Conservation (phyloP, 2,888 invertebrate genomes). For the Drosophila siamana region DNA sequence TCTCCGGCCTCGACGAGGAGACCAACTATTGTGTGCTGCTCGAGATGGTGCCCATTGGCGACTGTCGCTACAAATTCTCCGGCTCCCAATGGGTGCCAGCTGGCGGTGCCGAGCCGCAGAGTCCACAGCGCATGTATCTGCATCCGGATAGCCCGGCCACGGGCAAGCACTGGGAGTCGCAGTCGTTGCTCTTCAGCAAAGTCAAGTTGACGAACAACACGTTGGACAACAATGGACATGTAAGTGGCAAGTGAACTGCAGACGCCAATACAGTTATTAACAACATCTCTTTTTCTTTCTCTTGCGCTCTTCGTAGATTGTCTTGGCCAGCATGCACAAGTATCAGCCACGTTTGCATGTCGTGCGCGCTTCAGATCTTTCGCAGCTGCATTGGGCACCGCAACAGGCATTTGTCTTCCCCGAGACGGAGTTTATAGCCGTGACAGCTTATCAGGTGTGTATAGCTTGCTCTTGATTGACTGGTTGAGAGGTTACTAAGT, state of each 20-base stretch:
- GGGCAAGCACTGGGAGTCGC: slow-evolving; percentile 94
- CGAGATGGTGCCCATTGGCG: slow-evolving; percentile 91
- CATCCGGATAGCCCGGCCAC: slow-evolving; percentile 95
- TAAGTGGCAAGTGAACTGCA: slow-evolving; percentile 86
- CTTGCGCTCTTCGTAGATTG: slow-evolving; percentile 88
- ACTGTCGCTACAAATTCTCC: slow-evolving; percentile 92
- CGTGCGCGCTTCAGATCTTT: slow-evolving; percentile 90
- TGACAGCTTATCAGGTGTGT: slow-evolving; percentile 96
- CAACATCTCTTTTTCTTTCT: slow-evolving; percentile 22
- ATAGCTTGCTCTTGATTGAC: background rate
- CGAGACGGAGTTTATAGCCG: slow-evolving; percentile 96
- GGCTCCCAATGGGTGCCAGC: slow-evolving; percentile 93
- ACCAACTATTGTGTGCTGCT: slow-evolving; percentile 92
- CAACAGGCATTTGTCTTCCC: slow-evolving; percentile 89
- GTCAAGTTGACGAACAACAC: slow-evolving; percentile 95
- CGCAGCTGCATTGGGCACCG: slow-evolving; percentile 89
- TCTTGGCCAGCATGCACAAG: slow-evolving; percentile 98
- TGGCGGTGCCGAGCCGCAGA: slow-evolving; percentile 93
- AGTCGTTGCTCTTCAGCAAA: slow-evolving; percentile 91
- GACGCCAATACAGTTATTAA: slow-evolving; percentile 12
- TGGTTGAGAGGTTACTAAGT: slow-evolving; percentile 45
- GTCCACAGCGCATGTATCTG: slow-evolving; percentile 90
- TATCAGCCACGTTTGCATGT: slow-evolving; percentile 95
- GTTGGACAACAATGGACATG: slow-evolving; percentile 91
- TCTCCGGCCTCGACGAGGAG: slow-evolving; percentile 92